Evolutionary conservation across 2,113 vertebrate genomes (phyloP).

Genomic region (Meriones unguiculatus): DNA sequence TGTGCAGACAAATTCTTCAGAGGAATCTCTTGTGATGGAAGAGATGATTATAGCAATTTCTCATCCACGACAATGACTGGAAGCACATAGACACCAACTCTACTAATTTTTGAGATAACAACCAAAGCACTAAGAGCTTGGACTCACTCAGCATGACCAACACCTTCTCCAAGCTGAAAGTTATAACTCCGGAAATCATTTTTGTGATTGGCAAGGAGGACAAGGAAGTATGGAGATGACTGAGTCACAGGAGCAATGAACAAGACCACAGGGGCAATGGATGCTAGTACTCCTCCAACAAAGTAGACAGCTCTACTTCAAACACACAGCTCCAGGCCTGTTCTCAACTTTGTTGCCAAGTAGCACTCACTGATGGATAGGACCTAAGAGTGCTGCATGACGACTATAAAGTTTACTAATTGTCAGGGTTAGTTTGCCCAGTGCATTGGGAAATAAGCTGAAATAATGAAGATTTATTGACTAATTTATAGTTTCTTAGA

Average conservation of each 20-base stretch:
- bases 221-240: background rate
- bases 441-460: no score
- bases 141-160: background rate
- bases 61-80: background rate
- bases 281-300: background rate
- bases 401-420: background rate
- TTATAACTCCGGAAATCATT: background rate
- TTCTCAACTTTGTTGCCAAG: fast-evolving
- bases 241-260: background rate
- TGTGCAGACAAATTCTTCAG: background rate
- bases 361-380: background rate
- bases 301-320: background rate
- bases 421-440: background rate
- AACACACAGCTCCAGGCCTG: background rate
- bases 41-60: background rate
- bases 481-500: background rate
- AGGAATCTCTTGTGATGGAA: background rate
- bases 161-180: background rate
- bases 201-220: background rate
- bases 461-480: background rate
- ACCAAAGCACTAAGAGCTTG: background rate
- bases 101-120: background rate
- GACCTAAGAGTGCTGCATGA: background rate
- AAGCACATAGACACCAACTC: background rate
- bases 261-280: background rate